Conservation (phyloP, 1,140 invertebrate species). For the Holcopasites calliopsidis region DNA sequence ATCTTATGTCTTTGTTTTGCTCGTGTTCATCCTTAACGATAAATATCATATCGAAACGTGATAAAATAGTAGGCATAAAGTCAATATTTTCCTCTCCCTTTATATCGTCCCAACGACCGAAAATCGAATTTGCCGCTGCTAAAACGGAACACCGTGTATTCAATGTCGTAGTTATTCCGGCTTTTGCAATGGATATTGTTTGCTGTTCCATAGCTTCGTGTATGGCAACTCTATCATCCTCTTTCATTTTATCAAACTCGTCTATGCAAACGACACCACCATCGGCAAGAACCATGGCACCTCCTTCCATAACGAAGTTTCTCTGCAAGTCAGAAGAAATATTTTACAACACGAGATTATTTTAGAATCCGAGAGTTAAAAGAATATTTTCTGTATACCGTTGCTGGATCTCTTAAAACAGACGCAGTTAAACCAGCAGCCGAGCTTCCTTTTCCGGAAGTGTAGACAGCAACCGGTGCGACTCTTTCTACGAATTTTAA, state of each 20-base stretch:
- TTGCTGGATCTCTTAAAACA: constrained; percentile 94
- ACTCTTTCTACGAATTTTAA: constrained; percentile 99
- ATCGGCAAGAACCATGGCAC: constrained; percentile 99
- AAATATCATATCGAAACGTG: constrained; percentile 99
- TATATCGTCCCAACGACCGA: constrained; percentile 98
- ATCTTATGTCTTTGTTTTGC: constrained; percentile 91
- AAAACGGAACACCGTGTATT: constrained; percentile 99
- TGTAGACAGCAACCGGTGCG: constrained; percentile 97
- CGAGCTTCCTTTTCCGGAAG: constrained; percentile 99
- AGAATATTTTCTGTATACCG: constrained; percentile 82
- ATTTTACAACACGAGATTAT: too few relatives aligned
- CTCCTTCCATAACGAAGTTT: constrained; percentile 99
- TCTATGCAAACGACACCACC: constrained; percentile 99
- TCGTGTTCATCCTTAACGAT: constrained; percentile 99
- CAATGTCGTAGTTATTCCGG: constrained; percentile 98
- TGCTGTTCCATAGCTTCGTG: constrained; percentile 99
- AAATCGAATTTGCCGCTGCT: constrained; percentile 99
- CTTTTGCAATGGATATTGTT: constrained; percentile 99
- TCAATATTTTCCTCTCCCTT: constrained; percentile 99
- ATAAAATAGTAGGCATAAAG: constrained; percentile 99
- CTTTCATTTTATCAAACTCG: constrained; percentile 99
- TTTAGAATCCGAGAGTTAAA: too few relatives aligned
- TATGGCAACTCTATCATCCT: constrained; percentile 99
- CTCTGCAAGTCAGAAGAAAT: constrained; percentile 81
- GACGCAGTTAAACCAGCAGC: constrained; percentile 99